phyloP scores from a whole-genome alignment of 2,888 invertebrate species.

The Drosophila mulleri region DNA sequence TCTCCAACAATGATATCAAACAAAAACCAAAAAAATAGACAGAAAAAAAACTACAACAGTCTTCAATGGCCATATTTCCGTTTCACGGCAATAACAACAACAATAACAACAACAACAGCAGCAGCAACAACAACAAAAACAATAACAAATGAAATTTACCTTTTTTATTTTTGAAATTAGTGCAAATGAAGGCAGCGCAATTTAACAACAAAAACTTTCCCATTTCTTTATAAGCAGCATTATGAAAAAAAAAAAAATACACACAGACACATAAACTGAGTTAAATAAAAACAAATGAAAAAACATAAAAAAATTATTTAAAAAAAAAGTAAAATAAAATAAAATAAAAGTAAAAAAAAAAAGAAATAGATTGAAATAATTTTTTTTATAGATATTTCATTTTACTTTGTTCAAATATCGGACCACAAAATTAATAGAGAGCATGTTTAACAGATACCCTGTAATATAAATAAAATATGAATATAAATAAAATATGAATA shows the following conservation, averaged over 20 bases:
- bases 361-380: constrained; percentile 24
- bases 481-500: no score
- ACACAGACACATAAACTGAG: neutral
- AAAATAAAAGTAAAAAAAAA: neutral
- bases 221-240: constrained; percentile 31
- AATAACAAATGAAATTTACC: constrained; percentile 17
- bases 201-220: constrained; percentile 18
- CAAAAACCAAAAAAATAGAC: constrained; percentile 4
- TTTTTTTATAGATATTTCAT: constrained; percentile 48
- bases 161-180: constrained; percentile 30
- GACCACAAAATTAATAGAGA: neutral
- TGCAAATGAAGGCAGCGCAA: constrained; percentile 27
- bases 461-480: neutral
- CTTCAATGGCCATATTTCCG: constrained; percentile 30
- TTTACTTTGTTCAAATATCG: constrained; percentile 21
- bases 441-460: neutral
- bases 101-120: constrained; percentile 19
- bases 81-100: constrained; percentile 21
- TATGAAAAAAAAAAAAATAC: neutral
- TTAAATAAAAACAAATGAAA: constrained; percentile 18
- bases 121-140: constrained; percentile 16
- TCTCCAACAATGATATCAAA: constrained; percentile 32
- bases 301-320: constrained; percentile 5
- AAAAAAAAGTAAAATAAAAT: no score
- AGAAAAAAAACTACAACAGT: neutral